Evolutionary conservation across 1,140 invertebrate genomes (phyloP).

Genomic region (Oppia nitens): DNA sequence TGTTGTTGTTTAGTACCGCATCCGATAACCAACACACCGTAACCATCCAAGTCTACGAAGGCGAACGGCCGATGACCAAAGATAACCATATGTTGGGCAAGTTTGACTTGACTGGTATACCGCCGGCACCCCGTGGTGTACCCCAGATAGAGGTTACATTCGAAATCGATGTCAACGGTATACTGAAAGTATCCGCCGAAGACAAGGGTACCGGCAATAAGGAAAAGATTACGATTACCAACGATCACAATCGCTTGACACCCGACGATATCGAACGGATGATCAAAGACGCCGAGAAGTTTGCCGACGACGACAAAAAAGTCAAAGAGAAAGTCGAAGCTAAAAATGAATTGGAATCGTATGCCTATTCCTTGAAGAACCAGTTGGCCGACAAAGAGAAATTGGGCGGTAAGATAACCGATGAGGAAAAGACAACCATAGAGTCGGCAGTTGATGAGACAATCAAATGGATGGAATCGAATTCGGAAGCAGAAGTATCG

Average conservation of each 20-base stretch:
- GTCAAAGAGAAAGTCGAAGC: constrained; percentile 92
- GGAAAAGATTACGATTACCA: constrained; percentile 97
- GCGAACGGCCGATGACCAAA: constrained; percentile 98
- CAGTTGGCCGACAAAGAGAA: constrained; percentile 96
- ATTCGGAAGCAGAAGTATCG: constrained; percentile 80
- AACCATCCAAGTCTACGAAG: constrained; percentile 91
- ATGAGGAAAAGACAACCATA: constrained; percentile 87
- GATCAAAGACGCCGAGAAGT: constrained; percentile 97
- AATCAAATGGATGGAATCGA: constrained; percentile 94
- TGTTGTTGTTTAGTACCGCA: too few relatives aligned
- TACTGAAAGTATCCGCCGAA: constrained; percentile 81
- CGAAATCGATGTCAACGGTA: constrained; percentile 98
- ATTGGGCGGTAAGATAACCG: constrained; percentile 74
- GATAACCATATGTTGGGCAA: constrained; percentile 95
- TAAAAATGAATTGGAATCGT: constrained; percentile 72
- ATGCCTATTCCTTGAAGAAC: constrained; percentile 94
- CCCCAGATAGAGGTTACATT: constrained; percentile 75
- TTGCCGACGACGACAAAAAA: constrained; percentile 96
- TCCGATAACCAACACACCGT: constrained; percentile 98
- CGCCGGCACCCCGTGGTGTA: constrained; percentile 88
- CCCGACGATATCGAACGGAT: constrained; percentile 96
- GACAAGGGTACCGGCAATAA: constrained; percentile 97
- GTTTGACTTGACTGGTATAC: constrained; percentile 95
- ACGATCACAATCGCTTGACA: constrained; percentile 88
- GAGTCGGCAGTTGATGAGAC: constrained; percentile 84